Base-by-base conservation (phyloP, 1,140 invertebrate genomes). In the Bombus confusus region DNA sequence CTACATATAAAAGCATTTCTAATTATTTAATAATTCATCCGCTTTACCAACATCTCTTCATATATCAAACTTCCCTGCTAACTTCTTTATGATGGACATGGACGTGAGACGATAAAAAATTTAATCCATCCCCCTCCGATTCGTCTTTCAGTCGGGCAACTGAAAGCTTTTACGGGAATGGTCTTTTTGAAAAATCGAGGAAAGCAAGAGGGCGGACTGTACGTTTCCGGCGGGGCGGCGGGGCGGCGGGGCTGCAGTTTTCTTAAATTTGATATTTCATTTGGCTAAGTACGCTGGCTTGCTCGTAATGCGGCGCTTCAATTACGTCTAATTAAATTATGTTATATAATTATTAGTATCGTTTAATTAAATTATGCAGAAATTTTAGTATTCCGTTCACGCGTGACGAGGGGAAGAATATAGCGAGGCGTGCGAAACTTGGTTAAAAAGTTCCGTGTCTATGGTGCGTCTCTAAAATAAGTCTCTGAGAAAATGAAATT, bases 181-280 rank as follows among this genome's bases (percentile, higher is more conserved):
- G 28, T 31, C 37, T 57, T 80, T 80, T 39, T 2, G 10, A 37
- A 34, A 69, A 72, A 72, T 52, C 66, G 43, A 57, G 15, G 8
- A 31, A 18, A 43, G 18, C 25, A 41, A 6, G 39, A 2, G 69
- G 28, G 10, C 22, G 28, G 28, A 13, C 12, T n/a, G 0, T 62
- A n/a, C 12, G n/a, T 62, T n/a, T 62, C 28, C 28, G 18, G 18
- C 6, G 47, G 6, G 18, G 5, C 28, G 25, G 31, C n/a, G n/a
- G n/a, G n/a, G 15, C 15, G 13, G 28, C 18, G 6, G 34, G 13
- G 3, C 22, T 8, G 34, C 10, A n/a, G 34, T 52, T 80, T 80
- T 57, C 43, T 34, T 57, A 80, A 80, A 71, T 80, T 71, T n/a
- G 34, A 43, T 52, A 41, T 80, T 80, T 71, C 78, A 80, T 80